Percentiles rank a stretch among this genome's conserved stretches.
phyloP scores from a whole-genome alignment of 2,113 vertebrate genomes.

The Donacobius atricapilla region DNA sequence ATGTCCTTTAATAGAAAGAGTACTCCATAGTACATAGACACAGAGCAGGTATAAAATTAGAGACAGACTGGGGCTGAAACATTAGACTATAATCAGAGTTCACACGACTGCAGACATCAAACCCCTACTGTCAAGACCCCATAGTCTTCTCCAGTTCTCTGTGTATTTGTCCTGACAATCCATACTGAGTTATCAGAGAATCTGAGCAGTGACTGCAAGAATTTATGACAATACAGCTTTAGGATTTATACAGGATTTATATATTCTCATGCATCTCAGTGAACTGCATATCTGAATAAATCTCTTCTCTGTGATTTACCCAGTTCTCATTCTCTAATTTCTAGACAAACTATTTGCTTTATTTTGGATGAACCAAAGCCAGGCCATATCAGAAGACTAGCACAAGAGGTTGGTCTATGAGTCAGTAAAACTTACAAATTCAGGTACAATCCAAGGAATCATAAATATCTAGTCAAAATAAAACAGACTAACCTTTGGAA shows the following conservation, averaged over 20 bases:
- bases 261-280: background rate
- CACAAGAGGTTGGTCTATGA: background rate
- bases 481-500: background rate
- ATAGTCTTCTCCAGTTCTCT: background rate
- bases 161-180: background rate
- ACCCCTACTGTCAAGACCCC: background rate
- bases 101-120: constrained; percentile 8
- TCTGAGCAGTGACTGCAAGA: background rate
- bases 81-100: background rate
- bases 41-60: constrained; percentile 42
- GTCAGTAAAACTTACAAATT: background rate
- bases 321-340: background rate
- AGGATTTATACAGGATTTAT: background rate
- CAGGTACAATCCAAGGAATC: background rate
- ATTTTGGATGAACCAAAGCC: background rate
- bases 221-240: background rate
- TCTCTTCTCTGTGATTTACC: background rate
- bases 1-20: constrained; percentile 14
- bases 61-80: constrained; percentile 23
- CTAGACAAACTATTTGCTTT: background rate
- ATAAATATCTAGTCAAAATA: background rate
- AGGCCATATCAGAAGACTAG: background rate
- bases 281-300: background rate
- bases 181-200: background rate
- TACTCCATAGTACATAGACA: background rate